A percentile compares a stretch with the other conserved stretches of the same genome.
phyloP scores from a whole-genome alignment of 2,113 vertebrate species.

The Cyphomyrus discorhynchus region DNA sequence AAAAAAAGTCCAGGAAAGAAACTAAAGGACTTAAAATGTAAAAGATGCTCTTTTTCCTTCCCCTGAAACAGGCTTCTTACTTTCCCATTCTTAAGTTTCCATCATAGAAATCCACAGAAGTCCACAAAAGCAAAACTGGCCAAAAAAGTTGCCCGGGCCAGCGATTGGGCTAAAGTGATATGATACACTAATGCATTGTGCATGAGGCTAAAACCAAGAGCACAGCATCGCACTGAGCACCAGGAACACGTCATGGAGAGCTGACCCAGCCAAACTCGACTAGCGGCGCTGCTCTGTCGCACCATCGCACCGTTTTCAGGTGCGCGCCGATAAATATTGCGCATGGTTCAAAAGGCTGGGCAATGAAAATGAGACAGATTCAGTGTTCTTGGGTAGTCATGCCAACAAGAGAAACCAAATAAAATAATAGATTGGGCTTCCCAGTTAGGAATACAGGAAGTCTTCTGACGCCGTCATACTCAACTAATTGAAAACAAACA shows the following conservation, averaged over 20 bases:
- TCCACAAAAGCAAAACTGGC: conserved; percentile 48
- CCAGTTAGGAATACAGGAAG: not conserved
- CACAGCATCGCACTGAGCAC: conserved; percentile 44
- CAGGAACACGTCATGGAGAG: conserved; percentile 42
- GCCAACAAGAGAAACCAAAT: not conserved
- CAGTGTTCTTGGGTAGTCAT: not conserved
- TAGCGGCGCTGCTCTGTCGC: not conserved
- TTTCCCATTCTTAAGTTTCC: conserved; percentile 44
- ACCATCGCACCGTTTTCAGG: not conserved
- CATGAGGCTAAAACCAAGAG: conserved; percentile 73
- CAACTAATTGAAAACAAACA: not conserved
- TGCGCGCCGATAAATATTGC: not conserved
- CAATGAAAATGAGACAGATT: not conserved
- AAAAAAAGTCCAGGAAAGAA: conserved; percentile 24
- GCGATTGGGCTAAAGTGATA: conserved; percentile 59
- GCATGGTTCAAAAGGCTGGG: not conserved
- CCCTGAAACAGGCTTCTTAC: conserved; percentile 33
- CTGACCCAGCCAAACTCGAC: conserved; percentile 34
- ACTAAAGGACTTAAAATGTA: conserved; percentile 16
- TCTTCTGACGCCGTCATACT: not conserved
- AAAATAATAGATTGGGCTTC: not conserved
- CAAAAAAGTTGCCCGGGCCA: conserved; percentile 52
- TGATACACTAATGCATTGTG: conserved; percentile 75
- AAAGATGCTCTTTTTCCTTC: not conserved
- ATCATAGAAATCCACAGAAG: conserved; percentile 35